Conservation (phyloP, 2,888 invertebrate species). For the Drosophila cracens region DNA sequence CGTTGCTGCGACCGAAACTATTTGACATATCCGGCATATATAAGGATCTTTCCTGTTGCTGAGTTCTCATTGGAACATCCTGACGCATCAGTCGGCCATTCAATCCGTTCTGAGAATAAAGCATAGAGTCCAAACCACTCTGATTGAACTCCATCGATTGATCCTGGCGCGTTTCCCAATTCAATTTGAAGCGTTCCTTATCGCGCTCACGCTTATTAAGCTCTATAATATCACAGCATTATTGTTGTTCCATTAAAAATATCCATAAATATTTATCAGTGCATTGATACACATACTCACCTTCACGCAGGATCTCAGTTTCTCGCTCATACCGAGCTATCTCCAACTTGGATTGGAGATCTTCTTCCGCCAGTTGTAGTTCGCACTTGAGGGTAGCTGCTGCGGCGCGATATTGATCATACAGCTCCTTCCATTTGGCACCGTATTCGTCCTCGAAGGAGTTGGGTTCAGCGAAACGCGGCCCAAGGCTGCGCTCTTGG, state of each 20-base stretch:
- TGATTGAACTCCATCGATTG: slow-evolving; percentile 2
- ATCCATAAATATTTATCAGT: background rate
- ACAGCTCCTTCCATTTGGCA: slow-evolving; percentile 97
- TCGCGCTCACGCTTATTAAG: slow-evolving; percentile 35
- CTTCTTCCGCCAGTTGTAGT: slow-evolving; percentile 94
- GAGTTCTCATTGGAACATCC: background rate
- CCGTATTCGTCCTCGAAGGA: slow-evolving; percentile 98
- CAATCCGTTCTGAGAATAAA: background rate
- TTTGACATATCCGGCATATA: background rate
- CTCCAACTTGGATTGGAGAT: slow-evolving; percentile 98
- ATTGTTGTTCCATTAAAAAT: background rate
- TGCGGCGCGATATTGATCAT: slow-evolving; percentile 95
- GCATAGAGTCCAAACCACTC: background rate
- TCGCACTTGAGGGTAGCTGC: slow-evolving; percentile 94
- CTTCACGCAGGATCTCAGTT: slow-evolving; percentile 96
- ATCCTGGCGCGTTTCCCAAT: slow-evolving; percentile 20
- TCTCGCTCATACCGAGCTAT: slow-evolving; percentile 98
- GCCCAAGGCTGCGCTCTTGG: slow-evolving; percentile 93
- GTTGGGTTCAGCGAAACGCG: slow-evolving; percentile 94
- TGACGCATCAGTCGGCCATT: background rate
- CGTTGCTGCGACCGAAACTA: slow-evolving; percentile 1
- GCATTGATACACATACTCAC: slow-evolving; percentile 81
- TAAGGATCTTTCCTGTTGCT: background rate
- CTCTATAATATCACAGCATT: slow-evolving; percentile 14
- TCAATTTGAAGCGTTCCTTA: slow-evolving; percentile 27